Conservation (phyloP, 2,888 invertebrate species). For the Xestobium rufovillosum region DNA sequence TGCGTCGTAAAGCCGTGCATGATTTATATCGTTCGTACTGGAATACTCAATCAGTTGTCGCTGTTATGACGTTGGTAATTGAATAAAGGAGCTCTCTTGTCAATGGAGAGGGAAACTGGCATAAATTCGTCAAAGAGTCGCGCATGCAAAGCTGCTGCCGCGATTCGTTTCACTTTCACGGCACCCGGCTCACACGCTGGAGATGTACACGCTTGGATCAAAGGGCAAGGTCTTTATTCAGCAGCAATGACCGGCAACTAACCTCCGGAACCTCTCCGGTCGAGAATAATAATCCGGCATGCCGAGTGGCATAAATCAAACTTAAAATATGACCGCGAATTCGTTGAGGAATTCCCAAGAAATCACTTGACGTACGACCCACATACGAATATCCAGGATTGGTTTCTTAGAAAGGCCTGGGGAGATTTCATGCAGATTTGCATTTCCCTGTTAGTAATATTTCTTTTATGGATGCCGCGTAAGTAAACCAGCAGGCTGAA, state of each 20-base stretch:
- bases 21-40: not conserved
- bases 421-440: too few species aligned
- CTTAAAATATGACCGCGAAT: too few species aligned
- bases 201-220: constrained; percentile 19
- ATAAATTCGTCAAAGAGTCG: constrained; percentile 26
- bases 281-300: not conserved
- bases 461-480: too few species aligned
- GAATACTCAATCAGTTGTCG: constrained; percentile 26
- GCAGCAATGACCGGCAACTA: constrained; percentile 22
- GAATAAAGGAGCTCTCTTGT: constrained; percentile 29
- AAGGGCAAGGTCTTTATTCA: constrained; percentile 22
- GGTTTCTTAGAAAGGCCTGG: too few species aligned
- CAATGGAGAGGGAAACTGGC: constrained; percentile 26
- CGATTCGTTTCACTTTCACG: constrained; percentile 22
- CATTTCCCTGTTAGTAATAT: too few species aligned
- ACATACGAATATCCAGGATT: too few species aligned
- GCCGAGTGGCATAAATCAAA: too few species aligned
- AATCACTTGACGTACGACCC: too few species aligned
- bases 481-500: too few species aligned
- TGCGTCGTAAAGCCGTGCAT: too few species aligned
- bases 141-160: constrained; percentile 20
- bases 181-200: constrained; percentile 19
- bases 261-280: constrained; percentile 12
- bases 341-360: too few species aligned
- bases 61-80: constrained; percentile 30